Evolutionary conservation across 2,888 invertebrate genomes (phyloP).

Genomic region (Drosophila multiciliata): DNA sequence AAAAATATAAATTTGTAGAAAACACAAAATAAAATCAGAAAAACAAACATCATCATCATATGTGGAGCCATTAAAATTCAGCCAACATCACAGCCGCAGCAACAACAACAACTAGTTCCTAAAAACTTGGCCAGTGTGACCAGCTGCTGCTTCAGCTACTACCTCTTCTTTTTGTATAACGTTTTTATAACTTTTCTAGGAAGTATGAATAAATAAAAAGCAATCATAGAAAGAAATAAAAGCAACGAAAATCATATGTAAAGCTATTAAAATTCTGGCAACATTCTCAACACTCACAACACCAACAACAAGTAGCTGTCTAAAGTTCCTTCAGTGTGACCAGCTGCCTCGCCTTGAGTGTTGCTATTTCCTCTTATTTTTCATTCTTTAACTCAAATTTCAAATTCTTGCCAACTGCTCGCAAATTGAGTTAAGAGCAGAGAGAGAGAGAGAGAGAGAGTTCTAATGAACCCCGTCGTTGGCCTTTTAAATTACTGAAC

Average conservation of each 20-base stretch:
- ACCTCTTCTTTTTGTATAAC: not conserved
- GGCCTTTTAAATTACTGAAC: constrained; percentile 47
- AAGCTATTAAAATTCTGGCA: constrained; percentile 55
- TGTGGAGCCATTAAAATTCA: constrained; percentile 56
- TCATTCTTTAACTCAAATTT: constrained; percentile 13
- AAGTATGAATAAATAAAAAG: not conserved
- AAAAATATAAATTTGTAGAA: constrained; percentile 38
- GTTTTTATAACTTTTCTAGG: not conserved
- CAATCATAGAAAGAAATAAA: constrained; percentile 18
- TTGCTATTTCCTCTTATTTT: not conserved
- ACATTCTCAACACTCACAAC: constrained; percentile 5
- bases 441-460: constrained; percentile 13
- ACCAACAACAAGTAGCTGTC: constrained; percentile 21
- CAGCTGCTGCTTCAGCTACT: not conserved
- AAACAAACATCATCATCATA: constrained; percentile 13
- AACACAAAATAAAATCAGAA: constrained; percentile 30
- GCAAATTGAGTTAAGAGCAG: constrained; percentile 38
- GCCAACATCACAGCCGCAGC: constrained; percentile 18
- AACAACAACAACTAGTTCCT: constrained; percentile 16
- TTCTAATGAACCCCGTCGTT: constrained; percentile 54
- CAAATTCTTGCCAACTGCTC: not conserved
- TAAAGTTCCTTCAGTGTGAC: constrained; percentile 19
- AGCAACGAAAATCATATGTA: constrained; percentile 7
- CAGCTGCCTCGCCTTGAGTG: constrained; percentile 5
- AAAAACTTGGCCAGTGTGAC: constrained; percentile 3